Evolutionary conservation across 2,888 invertebrate genomes (phyloP), one percentile per base, ranked within the genome.

Genomic region (Scaptomyza polygonia): DNA sequence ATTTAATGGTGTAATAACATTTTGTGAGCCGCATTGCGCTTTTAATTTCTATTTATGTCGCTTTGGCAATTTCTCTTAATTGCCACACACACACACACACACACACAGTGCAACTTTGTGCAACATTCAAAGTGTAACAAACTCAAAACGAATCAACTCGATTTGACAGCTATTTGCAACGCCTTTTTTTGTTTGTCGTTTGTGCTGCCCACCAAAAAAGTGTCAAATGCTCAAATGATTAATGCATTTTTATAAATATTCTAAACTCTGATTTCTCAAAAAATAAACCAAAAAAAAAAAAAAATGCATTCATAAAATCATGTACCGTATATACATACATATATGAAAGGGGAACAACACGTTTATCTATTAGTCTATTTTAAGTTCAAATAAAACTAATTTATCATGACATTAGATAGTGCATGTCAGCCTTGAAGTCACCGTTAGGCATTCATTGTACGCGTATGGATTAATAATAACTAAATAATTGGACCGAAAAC

Each of bases 1-100:
- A 76, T 84, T 86, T 88, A 86, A 86, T 86, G 84, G 88, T 86
- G 85, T 84, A 88, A 86, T 86, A 78, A 76, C 87, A 78, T 81
- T 82, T 82, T 77, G 68, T 55, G 67, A 64, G 67, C 70, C 66
- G 67, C 70, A 68, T 66, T 71, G 68, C 79, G 85, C 79, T 76
- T 86, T 78, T 81, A 61, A 87, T 82, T 85, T 82, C 85, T 82
- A 78, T 85, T 85, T 82, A 86, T 77, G 87, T 84, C 76, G 54
- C 62, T 69, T 71, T 77, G 67, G 56, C 70, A 84, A 86, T 82
- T 82, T 86, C 70, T 81, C 39, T 63, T 69, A 67, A 74, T 74
- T 71, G 72, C 71, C 61, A 61, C 51, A 59, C 51, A 32, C 43
- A 39, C 45, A 51, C 45, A n/a, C 36, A 8, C 3, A 39, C 43